phyloP scores from a whole-genome alignment of 2,888 invertebrate species.

The Tupiocoris notatus region DNA sequence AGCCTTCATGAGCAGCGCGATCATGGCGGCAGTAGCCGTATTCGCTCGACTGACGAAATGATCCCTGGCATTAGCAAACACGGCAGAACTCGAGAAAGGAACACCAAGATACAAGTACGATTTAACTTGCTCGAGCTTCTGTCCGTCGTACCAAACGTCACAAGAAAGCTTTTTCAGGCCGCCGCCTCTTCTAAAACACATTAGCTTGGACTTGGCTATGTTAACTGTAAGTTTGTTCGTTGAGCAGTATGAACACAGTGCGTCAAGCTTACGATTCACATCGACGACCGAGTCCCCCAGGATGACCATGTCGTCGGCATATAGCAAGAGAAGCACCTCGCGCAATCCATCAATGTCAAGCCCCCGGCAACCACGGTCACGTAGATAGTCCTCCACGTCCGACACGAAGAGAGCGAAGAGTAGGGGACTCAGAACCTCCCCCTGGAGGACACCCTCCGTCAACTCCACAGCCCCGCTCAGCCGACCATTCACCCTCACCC shows the following conservation, averaged over 20 bases:
- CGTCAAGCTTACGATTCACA: neutral
- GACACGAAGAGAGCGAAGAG: conserved; percentile 12
- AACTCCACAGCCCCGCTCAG: neutral
- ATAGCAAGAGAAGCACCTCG: conserved; percentile 2
- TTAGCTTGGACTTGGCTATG: too few species aligned
- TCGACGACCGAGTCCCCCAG: neutral
- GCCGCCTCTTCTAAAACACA: too few species aligned
- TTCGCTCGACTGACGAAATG: conserved; percentile 2
- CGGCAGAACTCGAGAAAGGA: too few species aligned
- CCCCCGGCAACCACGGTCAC: neutral
- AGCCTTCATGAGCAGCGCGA: too few species aligned
- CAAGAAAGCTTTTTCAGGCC: too few species aligned
- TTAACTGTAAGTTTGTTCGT: too few species aligned
- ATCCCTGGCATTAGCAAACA: too few species aligned
- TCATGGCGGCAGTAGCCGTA: neutral
- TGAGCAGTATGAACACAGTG: neutral
- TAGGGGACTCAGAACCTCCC: too few species aligned
- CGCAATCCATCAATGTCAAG: conserved; percentile 6
- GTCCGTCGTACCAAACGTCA: neutral
- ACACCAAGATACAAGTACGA: conserved; percentile 12
- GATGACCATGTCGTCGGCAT: conserved; percentile 15
- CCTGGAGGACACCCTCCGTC: too few species aligned
- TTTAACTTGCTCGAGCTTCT: conserved; percentile 1
- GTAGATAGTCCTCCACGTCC: conserved; percentile 4
- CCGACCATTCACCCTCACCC: neutral